Evolutionary conservation across 1,140 invertebrate genomes (phyloP), one percentile per base, ranked within the genome.

Genomic region (Eupeodes corollae): DNA sequence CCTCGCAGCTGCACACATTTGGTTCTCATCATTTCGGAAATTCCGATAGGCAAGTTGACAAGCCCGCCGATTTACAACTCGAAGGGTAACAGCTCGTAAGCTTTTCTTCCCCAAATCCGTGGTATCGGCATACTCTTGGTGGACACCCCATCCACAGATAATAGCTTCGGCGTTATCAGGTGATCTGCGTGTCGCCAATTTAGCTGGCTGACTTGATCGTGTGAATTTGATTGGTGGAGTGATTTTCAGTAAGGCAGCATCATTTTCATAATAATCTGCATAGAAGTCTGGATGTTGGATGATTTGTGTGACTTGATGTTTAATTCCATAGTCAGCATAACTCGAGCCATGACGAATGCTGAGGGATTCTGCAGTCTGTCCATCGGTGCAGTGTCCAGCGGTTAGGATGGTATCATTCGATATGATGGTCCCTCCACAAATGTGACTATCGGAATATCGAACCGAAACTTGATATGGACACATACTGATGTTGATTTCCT

Each of bases 401-500:
- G 73, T 75, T 0, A 75, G 50, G 6, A 74, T 70, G 38, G 68
- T 69, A 51, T 69, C 63, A 2, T 62, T 52, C 5, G 70, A 61
- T 11, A 75, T 69, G 2, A 75, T 54, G 5, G 73, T 70, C 12
- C 73, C 73, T 6, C 73, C 73, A 47, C 73, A 75, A 14, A 69
- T 66, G 21, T 66, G 63, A 1, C 58, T 48, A 32, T 59, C 49
- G 19, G n/a, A 40, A 3, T 18, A 12, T 37, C 32, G 43, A 13
- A 47, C 18, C 6, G 49, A 51, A 33, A 47, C 49, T 26, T 55
- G 53, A 39, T 55, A 49, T 14, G 55, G 53, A 44, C 33, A 52
- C 5, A 46, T 3, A 5, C 43, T 43, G 26, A 55, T 55, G 3
- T 42, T 39, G 3, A 50, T 39, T 19, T 34, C 48, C n/a, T 48